phyloP scores from a whole-genome alignment of 1,140 invertebrate genomes.

The Drosophila paulistorum region DNA sequence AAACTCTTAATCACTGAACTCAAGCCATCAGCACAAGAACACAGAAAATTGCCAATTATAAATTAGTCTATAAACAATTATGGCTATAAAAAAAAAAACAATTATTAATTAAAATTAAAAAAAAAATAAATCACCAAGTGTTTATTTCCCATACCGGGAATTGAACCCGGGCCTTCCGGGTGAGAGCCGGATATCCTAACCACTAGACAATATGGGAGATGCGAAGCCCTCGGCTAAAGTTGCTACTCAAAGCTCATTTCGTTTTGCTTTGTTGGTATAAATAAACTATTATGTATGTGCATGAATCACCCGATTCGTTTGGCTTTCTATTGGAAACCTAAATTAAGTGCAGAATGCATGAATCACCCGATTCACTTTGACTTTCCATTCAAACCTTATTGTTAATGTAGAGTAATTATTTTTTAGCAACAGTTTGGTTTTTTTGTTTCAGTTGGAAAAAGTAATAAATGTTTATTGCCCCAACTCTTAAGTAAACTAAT shows the following conservation, averaged over 20 bases:
- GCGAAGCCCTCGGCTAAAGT: not conserved
- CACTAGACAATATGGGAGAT: constrained; percentile 89
- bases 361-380: constrained; percentile 1
- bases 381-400: not conserved
- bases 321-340: not conserved
- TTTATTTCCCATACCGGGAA: constrained; percentile 87
- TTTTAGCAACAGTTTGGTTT: not conserved
- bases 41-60: not conserved
- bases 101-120: not conserved
- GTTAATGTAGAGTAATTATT: not conserved
- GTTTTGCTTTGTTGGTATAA: not conserved
- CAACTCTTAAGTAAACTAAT: not conserved
- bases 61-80: not conserved
- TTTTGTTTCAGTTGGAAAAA: not conserved
- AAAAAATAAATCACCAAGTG: not conserved
- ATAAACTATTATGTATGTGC: not conserved
- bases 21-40: not conserved
- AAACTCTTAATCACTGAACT: not conserved
- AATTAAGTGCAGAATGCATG: not conserved
- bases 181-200: constrained; percentile 94
- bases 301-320: not conserved
- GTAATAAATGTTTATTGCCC: not conserved
- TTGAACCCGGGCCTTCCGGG: constrained; percentile 93
- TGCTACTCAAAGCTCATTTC: not conserved
- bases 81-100: not conserved